Conservation (phyloP, 2,888 invertebrate genomes). For the Plagodis pulveraria region DNA sequence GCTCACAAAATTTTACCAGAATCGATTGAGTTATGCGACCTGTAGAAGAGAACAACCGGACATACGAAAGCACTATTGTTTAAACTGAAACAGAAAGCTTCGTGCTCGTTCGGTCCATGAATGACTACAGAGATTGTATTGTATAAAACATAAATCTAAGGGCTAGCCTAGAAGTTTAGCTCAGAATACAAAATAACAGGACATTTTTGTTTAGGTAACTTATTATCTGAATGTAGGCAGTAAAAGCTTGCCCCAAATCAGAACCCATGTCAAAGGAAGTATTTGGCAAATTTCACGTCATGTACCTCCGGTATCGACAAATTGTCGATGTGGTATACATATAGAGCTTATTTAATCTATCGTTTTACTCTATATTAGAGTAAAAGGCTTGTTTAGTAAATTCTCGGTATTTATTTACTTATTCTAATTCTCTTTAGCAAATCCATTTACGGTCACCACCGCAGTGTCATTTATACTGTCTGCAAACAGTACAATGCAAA, state of each 20-base stretch:
- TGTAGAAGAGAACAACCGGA: too few species aligned
- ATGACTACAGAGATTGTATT: neutral
- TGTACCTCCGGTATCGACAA: slow-evolving; percentile 22
- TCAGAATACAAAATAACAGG: slow-evolving; percentile 8
- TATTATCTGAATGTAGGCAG: slow-evolving; percentile 14
- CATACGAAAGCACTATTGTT: too few species aligned
- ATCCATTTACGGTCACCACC: too few species aligned
- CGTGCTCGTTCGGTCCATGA: too few species aligned
- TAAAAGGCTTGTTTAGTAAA: too few species aligned
- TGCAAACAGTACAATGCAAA: too few species aligned
- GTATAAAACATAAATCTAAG: neutral
- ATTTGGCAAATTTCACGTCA: slow-evolving; percentile 26
- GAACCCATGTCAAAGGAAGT: slow-evolving; percentile 23
- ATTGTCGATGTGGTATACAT: slow-evolving; percentile 19
- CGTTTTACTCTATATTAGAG: neutral
- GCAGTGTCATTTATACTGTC: too few species aligned
- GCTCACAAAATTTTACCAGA: too few species aligned
- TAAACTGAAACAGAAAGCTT: too few species aligned
- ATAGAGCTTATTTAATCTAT: neutral
- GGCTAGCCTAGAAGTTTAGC: neutral
- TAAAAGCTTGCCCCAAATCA: slow-evolving; percentile 7
- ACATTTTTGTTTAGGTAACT: slow-evolving; percentile 7
- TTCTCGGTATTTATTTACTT: too few species aligned
- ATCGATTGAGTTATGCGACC: too few species aligned
- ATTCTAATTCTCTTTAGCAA: too few species aligned